Evolutionary conservation across 2,888 invertebrate species (phyloP).

Genomic region (Alloplasta piceator): DNA sequence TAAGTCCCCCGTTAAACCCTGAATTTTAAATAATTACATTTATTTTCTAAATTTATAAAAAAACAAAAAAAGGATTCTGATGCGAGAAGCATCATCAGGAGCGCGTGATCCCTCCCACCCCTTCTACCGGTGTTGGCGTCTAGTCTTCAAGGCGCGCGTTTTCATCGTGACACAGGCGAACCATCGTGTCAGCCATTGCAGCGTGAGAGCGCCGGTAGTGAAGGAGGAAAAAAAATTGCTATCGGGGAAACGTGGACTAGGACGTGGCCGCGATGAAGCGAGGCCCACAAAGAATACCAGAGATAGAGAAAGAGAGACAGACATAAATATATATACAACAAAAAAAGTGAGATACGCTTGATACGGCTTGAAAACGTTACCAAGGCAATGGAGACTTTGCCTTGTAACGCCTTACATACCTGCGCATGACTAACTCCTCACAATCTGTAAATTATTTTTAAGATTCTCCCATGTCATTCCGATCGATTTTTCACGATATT

Average conservation of each 20-base stretch:
- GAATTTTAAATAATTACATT: too few relatives aligned
- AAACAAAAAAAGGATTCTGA: too few relatives aligned
- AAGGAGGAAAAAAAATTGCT: background rate
- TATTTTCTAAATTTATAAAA: too few relatives aligned
- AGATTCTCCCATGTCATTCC: too few relatives aligned
- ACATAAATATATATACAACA: background rate
- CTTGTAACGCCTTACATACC: conserved; percentile 47
- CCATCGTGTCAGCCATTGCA: conserved; percentile 13
- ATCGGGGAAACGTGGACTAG: background rate
- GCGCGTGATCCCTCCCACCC: too few relatives aligned
- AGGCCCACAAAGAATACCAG: conserved; percentile 7
- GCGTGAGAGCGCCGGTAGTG: background rate
- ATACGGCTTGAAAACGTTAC: background rate
- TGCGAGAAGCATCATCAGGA: too few relatives aligned
- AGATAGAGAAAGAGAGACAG: conserved; percentile 38
- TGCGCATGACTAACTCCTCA: conserved; percentile 8
- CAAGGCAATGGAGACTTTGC: conserved; percentile 25
- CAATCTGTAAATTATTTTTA: too few relatives aligned
- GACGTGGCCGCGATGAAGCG: conserved; percentile 21
- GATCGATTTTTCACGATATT: too few relatives aligned
- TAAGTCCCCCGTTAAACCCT: too few relatives aligned
- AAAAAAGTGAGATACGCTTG: too few relatives aligned
- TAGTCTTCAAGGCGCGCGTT: conserved; percentile 13
- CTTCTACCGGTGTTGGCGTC: background rate
- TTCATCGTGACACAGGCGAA: conserved; percentile 1